Evolutionary conservation across 2,888 invertebrate genomes (phyloP).

Genomic region (Alentia gelatinosa): DNA sequence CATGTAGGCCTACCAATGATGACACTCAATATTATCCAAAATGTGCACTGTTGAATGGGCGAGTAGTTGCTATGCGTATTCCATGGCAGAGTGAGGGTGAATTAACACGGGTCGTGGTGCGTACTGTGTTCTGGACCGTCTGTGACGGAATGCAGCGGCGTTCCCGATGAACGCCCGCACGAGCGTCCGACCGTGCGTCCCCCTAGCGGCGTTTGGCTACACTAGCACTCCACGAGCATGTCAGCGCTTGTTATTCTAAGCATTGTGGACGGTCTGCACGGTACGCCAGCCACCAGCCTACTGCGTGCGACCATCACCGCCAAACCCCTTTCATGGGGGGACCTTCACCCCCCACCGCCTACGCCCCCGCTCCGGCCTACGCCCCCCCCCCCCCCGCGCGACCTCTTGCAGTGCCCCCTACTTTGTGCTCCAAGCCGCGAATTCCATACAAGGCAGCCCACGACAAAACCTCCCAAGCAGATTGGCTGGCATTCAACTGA

Average conservation of each 20-base stretch:
- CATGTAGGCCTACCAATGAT: too few relatives aligned
- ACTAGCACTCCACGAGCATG: conserved; percentile 9
- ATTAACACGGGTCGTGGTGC: too few relatives aligned
- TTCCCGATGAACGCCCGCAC: neutral
- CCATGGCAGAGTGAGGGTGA: too few relatives aligned
- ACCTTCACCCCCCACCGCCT: neutral
- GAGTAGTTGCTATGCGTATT: too few relatives aligned
- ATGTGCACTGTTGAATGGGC: too few relatives aligned
- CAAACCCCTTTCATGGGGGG: neutral
- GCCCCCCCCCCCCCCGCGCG: too few relatives aligned
- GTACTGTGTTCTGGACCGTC: neutral
- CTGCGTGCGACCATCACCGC: neutral
- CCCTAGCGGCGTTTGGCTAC: neutral
- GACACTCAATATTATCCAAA: too few relatives aligned
- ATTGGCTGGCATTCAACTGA: neutral
- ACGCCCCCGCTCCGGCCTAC: neutral
- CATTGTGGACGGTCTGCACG: conserved; percentile 1
- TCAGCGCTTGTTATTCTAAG: neutral
- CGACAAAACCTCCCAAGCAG: neutral
- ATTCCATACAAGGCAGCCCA: neutral
- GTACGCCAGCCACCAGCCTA: neutral
- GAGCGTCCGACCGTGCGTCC: neutral
- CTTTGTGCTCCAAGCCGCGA: neutral
- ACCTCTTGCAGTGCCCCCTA: too few relatives aligned
- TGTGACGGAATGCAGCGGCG: neutral